Conservation (phyloP, 1,140 invertebrate genomes). For the Venturia canescens region DNA sequence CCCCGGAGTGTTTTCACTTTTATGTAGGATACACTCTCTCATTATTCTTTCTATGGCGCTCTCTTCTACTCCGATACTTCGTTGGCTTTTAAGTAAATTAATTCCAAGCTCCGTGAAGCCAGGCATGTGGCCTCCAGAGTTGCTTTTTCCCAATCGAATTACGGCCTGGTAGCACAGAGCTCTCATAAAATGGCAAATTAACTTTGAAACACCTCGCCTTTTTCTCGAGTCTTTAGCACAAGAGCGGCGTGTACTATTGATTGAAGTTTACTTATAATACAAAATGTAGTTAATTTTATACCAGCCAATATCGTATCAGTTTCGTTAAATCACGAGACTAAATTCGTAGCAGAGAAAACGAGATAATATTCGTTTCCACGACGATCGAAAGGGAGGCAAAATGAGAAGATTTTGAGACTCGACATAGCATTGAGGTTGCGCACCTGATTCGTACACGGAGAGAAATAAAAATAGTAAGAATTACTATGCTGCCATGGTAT, state of each 20-base stretch:
- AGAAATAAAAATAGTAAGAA: too few relatives aligned
- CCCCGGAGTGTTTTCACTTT: constrained; percentile 10
- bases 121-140: constrained; percentile 15
- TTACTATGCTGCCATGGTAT: too few relatives aligned
- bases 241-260: neutral
- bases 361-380: too few relatives aligned
- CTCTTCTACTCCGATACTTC: constrained; percentile 27
- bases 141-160: constrained; percentile 34
- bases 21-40: neutral
- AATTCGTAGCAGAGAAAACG: too few relatives aligned
- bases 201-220: constrained; percentile 16
- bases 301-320: neutral
- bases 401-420: too few relatives aligned
- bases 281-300: neutral
- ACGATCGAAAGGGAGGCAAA: too few relatives aligned
- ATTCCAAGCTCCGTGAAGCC: constrained; percentile 34
- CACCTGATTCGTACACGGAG: too few relatives aligned
- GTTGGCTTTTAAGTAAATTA: constrained; percentile 46
- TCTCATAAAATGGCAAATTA: constrained; percentile 14
- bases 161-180: neutral
- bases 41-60: neutral
- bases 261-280: neutral
- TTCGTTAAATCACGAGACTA: too few relatives aligned
- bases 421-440: too few relatives aligned
- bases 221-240: neutral